Evolutionary conservation across 2,888 invertebrate genomes (phyloP), one percentile per base, ranked within the genome.

Genomic region (Muscina levida): DNA sequence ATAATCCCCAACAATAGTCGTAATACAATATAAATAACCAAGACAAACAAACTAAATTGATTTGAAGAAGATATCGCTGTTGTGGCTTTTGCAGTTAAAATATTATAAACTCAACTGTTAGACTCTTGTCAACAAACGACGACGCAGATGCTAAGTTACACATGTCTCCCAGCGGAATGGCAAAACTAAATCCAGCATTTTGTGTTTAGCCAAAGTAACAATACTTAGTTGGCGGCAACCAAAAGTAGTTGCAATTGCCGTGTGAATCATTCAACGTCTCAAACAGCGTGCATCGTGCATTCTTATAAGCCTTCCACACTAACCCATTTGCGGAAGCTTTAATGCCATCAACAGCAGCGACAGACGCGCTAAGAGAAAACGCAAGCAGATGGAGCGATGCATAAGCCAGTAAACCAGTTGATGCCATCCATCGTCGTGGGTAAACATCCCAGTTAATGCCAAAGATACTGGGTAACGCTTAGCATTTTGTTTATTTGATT

Each of bases 301-400:
- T 48, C 46, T 31, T 31, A 8, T 8, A 68, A n/a, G n/a, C n/a
- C 72, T 72, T 62, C 72, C 48, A 26, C 74, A 66, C 39, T 77
- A 71, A 62, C 39, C 71, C 71, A 68, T 77, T 81, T 77, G 74
- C 42, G 62, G 77, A 74, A 77, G 67, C 74, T 65, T 71, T 62
- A 77, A 80, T 77, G 53, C 56, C 77, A 77, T 42, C 59, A 74
- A 46, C 67, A 53, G 0, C 11, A 70, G 15, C n/a, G 6, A 17
- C 59, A 37, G 57, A 46, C 46, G 1, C n/a, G n/a, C n/a, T n/a
- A n/a, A n/a, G n/a, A n/a, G n/a, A n/a, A 46, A 6, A 37, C 37
- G 37, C 4, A 37, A 37, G 37, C 37, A n/a, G 37, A 37, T 4
- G 46, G 8, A 1, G 46, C 46, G 19, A 19, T 3, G 11, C 53